Evolutionary conservation across 2,113 vertebrate genomes (phyloP).

Genomic region (Meriones unguiculatus): DNA sequence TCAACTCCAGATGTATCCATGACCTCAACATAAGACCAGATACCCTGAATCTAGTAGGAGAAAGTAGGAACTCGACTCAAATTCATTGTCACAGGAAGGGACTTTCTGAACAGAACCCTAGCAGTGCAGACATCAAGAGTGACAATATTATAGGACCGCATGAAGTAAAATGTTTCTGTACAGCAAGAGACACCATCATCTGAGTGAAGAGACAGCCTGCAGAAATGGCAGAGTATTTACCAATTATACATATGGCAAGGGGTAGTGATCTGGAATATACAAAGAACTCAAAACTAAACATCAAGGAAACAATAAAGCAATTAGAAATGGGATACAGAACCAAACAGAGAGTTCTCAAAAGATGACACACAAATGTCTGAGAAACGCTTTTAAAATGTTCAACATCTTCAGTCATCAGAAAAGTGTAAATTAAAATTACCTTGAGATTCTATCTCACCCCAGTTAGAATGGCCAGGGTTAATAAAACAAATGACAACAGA

Average conservation of each 20-base stretch:
- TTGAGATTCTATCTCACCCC: neutral
- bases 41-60: neutral
- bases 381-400: neutral
- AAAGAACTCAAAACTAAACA: neutral
- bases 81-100: neutral
- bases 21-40: neutral
- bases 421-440: neutral
- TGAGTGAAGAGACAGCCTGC: neutral
- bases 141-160: neutral
- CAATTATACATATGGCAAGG: neutral
- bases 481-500: neutral
- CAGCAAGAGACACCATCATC: neutral
- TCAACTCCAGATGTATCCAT: neutral
- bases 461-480: neutral
- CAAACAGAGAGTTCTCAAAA: neutral
- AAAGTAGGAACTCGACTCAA: neutral
- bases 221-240: neutral
- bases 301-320: neutral
- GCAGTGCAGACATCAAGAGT: neutral
- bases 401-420: neutral
- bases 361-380: neutral
- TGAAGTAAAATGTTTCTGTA: neutral
- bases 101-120: neutral
- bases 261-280: neutral
- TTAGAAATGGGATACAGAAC: neutral